phyloP scores from a whole-genome alignment of 1,140 invertebrate species.

The Sitodiplosis mosellana region DNA sequence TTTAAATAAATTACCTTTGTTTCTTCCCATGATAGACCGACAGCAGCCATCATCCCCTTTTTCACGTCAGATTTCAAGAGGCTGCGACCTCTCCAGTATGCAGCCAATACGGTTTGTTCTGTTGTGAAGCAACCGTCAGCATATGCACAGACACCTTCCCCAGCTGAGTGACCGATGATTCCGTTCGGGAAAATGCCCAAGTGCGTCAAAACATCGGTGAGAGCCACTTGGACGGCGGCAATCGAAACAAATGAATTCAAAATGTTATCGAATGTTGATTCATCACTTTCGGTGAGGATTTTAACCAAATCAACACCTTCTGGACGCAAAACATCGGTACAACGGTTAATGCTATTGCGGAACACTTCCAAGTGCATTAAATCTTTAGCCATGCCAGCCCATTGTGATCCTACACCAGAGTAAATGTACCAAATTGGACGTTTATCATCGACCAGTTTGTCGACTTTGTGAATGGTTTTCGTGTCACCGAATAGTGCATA shows the following conservation, averaged over 20 bases:
- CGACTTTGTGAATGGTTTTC: constrained; percentile 20
- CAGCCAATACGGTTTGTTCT: constrained; percentile 81
- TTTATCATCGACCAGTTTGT: constrained; percentile 28
- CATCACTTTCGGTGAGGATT: constrained; percentile 55
- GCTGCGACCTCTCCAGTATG: constrained; percentile 78
- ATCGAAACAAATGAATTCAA: constrained; percentile 82
- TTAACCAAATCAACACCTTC: constrained; percentile 65
- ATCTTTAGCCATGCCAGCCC: constrained; percentile 79
- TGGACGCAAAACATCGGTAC: constrained; percentile 52
- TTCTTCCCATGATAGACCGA: constrained; percentile 80
- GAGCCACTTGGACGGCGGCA: constrained; percentile 83
- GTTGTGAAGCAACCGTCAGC: constrained; percentile 85
- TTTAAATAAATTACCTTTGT: constrained; percentile 28
- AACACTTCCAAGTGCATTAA: constrained; percentile 68
- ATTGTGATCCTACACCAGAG: constrained; percentile 93
- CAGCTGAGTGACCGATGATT: constrained; percentile 89
- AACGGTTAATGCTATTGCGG: constrained; percentile 51
- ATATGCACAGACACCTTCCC: constrained; percentile 87
- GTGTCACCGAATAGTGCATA: constrained; percentile 44
- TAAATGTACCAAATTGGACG: constrained; percentile 85
- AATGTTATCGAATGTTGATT: constrained; percentile 61
- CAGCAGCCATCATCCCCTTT: constrained; percentile 65
- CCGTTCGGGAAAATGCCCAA: constrained; percentile 75
- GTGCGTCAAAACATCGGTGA: constrained; percentile 63
- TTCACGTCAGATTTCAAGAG: constrained; percentile 60